Percentiles rank a stretch among this genome's conserved stretches.
phyloP scores from a whole-genome alignment of 1,140 invertebrate species.

The Drosophila simulans region DNA sequence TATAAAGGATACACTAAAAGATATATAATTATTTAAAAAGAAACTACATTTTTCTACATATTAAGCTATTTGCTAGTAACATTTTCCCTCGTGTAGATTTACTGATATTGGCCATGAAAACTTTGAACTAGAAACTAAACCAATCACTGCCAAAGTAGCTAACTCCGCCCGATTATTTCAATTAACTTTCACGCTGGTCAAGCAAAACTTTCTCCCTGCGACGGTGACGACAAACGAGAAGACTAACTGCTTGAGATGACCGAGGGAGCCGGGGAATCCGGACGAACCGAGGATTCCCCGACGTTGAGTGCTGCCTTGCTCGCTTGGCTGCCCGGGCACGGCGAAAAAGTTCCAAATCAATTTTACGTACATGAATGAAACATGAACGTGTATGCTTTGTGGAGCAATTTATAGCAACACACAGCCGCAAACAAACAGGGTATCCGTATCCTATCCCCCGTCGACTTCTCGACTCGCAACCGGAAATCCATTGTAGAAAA shows the following conservation, averaged over 20 bases:
- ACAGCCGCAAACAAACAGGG: constrained; percentile 39
- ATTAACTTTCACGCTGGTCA: constrained; percentile 67
- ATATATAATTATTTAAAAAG: not conserved
- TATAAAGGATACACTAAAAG: not conserved
- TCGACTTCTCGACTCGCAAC: constrained; percentile 23
- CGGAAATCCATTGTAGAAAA: constrained; percentile 80
- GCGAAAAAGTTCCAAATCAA: constrained; percentile 74
- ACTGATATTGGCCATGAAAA: not conserved
- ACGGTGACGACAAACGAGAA: constrained; percentile 21
- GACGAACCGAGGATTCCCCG: constrained; percentile 7
- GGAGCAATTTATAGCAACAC: constrained; percentile 71
- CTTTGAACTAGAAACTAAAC: constrained; percentile 55
- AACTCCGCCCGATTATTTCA: constrained; percentile 76
- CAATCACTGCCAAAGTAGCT: constrained; percentile 60
- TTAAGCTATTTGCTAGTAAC: too few species aligned
- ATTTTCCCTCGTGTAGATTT: not conserved
- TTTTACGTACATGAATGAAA: constrained; percentile 80
- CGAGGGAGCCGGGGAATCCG: not conserved
- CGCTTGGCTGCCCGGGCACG: constrained; percentile 48
- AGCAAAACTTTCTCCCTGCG: constrained; percentile 32
- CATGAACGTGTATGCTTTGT: constrained; percentile 76
- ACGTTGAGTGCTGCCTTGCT: constrained; percentile 30
- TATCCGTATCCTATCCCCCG: constrained; percentile 12
- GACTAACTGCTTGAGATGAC: constrained; percentile 13
- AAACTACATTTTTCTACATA: too few species aligned